A percentile compares a stretch with the other conserved stretches of the same genome.
These are phyloP conservation scores for Aplysina aerophoba DNA, from an alignment of 37 sponge, comb jelly and placozoan species.

Conservation along the genomic window DNA sequence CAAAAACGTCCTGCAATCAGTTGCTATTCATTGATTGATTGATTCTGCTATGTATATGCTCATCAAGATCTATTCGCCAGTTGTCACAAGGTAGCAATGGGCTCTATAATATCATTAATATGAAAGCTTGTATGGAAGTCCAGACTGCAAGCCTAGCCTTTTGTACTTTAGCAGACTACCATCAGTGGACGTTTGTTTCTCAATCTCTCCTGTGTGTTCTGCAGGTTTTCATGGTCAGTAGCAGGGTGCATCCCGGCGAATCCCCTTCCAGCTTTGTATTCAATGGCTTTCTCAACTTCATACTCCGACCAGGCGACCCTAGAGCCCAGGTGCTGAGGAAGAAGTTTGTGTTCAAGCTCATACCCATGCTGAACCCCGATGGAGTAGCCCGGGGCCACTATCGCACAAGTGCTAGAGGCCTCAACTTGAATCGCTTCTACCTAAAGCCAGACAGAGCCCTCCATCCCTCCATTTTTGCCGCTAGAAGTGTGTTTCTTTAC, in stretches of 20 bases:
- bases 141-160: no score
- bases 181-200: no score
- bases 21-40: no score
- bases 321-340: conserved; percentile 69
- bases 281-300: conserved; percentile 94
- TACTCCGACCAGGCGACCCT: conserved; percentile 81
- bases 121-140: no score
- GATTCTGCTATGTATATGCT: no score
- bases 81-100: no score
- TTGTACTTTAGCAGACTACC: no score
- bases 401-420: conserved; percentile 82
- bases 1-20: no score
- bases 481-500: conserved; percentile 72
- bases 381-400: conserved; percentile 84
- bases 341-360: conserved; percentile 91
- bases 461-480: conserved; percentile 91
- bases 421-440: conserved; percentile 93
- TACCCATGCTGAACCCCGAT: conserved; percentile 98
- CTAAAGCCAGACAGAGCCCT: conserved; percentile 74
- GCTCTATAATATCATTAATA: no score
- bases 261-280: conserved; percentile 96
- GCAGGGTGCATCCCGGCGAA: conserved; percentile 98
- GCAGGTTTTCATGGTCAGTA: conserved; percentile 87
- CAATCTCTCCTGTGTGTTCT: neutral
- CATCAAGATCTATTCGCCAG: no score